Evolutionary conservation across 2,797 vertebrate species (phyloP), one percentile per base, ranked within the genome.

Genomic region (Melopsittacus undulatus): DNA sequence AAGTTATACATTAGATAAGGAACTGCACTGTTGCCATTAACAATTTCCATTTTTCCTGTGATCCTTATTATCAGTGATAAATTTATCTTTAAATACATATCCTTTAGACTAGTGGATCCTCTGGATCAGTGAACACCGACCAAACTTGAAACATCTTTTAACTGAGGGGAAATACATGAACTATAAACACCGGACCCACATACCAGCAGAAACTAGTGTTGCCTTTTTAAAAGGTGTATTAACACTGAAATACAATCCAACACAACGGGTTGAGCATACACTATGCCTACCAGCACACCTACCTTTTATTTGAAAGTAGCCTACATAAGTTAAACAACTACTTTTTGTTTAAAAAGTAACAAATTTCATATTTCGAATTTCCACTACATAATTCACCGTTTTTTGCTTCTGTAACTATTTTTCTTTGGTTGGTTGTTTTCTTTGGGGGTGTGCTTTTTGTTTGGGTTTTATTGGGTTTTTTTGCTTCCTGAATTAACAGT

Each of bases 191-290:
- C 3, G 52, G 78, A 87, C 34, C 48, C 73, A 69, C 51, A 48
- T 14, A 52, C 18, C 21, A 26, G 19, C 1, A 40, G 36, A 90
- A 90, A 62, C 46, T 9, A 67, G 56, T 27, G 16, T 67, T 87
- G 80, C 64, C 80, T 85, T 68, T 95, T 91, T 80, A 94, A 92
- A 92, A 95, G 75, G 26, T 88, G 20, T 38, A 69, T 80, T 91
- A 89, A 67, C 57, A 78, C 5, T 45, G 40, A 87, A 95, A 57
- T 45, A 48, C 38, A 61, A 70, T 30, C n/a, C 63, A 56, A 13
- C 34, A 13, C 57, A 75, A 72, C 40, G 17, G 17, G 13, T 54
- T 36, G 27, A 79, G 59, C 8, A n/a, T 4, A 46, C 51, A 38
- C 46, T 38, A 54, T 63, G 48, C 72, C 70, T 74, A 43, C 18